Conservation (phyloP, 2,113 vertebrate species). For the Lutjanus erythropterus region DNA sequence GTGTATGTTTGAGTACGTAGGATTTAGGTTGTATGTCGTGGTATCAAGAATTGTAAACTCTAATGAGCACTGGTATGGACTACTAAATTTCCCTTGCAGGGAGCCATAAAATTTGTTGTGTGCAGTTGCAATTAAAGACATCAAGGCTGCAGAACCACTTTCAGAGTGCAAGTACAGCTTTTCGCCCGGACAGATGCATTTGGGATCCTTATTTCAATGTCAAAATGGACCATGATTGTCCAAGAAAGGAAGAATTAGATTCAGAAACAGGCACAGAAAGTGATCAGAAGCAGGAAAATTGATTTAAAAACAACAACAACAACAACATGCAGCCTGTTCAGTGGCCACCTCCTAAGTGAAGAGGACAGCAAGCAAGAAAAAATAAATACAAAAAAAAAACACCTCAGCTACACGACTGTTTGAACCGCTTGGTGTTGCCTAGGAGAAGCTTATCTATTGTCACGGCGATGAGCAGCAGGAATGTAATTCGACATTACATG, state of each 20-base stretch:
- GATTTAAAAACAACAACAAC: constrained; percentile 29
- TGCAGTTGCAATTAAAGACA: not conserved
- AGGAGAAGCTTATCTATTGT: constrained; percentile 80
- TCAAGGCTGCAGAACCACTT: not conserved
- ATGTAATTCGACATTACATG: constrained; percentile 81
- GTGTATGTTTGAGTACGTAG: no score
- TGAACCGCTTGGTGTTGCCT: constrained; percentile 65
- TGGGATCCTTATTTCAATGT: not conserved
- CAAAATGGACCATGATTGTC: not conserved
- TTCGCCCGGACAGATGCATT: not conserved
- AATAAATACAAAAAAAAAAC: constrained; percentile 1
- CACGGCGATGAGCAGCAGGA: constrained; percentile 75
- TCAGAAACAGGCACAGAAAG: constrained; percentile 21
- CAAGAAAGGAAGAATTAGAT: constrained; percentile 7
- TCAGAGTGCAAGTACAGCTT: not conserved
- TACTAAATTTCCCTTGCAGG: no score
- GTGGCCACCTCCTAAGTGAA: constrained; percentile 7
- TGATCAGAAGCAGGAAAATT: constrained; percentile 13
- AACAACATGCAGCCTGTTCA: not conserved
- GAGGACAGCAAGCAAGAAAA: constrained; percentile 6
- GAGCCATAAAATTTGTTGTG: not conserved
- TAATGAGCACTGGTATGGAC: no score
- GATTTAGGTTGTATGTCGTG: no score
- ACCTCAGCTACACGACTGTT: constrained; percentile 49
- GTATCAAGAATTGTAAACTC: no score